Base-by-base conservation (phyloP, 2,888 invertebrate genomes). In the Lasioglossum calceatum region DNA sequence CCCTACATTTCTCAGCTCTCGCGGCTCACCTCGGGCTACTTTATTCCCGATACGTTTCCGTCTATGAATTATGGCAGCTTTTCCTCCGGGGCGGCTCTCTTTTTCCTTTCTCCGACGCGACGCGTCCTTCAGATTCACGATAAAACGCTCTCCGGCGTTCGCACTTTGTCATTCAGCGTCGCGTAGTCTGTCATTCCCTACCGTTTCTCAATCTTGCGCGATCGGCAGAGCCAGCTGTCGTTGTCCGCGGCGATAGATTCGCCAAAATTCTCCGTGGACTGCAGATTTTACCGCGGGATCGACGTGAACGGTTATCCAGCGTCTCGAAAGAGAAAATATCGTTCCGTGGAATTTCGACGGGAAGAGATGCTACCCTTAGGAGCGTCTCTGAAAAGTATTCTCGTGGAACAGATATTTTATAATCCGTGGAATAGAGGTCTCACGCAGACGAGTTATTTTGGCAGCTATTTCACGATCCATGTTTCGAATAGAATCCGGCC, bases 51-150 rank as follows among this genome's bases (percentile, higher is more conserved):
- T 82, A 61, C 27, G 61, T 80, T 61, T 16, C 72, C 71, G 47
- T n/a, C 47, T 47, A 80, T 72, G 81, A 79, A 80, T 58, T 72
- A 80, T 72, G n/a, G 47, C 47, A 19, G 64, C 23, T 50, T n/a
- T 23, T 4, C 47, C 27, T 7, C 12, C 5, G 12, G 27, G 27
- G 0, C 12, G 42, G 16, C 50, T 67, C 50, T 58, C 50, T 70
- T 32, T 7, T 16, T 36, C 27, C n/a, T 10, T 32, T 12, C 42
- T 79, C 14, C 4, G 1, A 2, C 7, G 27, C 10, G 36, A 23
- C 70, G 36, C 16, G 70, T 39, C 36, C 36, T 39, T 12, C 23
- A 10, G 36, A 4, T 16, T 7, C 36, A 4, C 32, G 67, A 67
- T 36, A 67, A 67, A 67, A 67, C 16, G 23, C 36, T 67, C 36